Percentiles rank a stretch among this genome's conserved stretches.
Evolutionary conservation across 1,140 invertebrate species (phyloP).

Genomic region (Hylaeus anthracinus): DNA sequence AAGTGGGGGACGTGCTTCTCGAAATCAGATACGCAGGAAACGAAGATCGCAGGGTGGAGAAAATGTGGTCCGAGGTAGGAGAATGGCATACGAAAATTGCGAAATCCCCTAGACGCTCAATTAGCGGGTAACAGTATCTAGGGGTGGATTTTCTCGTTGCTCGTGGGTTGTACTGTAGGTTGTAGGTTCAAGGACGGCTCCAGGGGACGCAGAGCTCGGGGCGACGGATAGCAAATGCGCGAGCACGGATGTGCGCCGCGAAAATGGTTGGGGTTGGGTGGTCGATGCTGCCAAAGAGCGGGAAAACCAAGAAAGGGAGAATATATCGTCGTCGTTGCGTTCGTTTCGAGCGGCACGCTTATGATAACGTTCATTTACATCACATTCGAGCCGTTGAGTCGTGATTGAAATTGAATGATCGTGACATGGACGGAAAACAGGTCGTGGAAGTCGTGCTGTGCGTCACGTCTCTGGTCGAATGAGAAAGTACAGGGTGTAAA

Average conservation of each 20-base stretch:
- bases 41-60: background rate
- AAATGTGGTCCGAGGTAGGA: background rate
- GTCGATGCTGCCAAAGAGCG: conserved; percentile 2
- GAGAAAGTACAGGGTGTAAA: background rate
- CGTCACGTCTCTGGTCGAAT: background rate
- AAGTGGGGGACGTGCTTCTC: background rate
- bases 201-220: conserved; percentile 3
- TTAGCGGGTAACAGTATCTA: conserved; percentile 61
- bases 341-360: conserved; percentile 1
- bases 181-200: background rate
- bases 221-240: conserved; percentile 27
- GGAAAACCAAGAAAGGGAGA: background rate
- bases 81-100: conserved; percentile 49
- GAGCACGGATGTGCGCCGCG: conserved; percentile 18
- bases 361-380: conserved; percentile 26
- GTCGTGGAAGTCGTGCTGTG: background rate
- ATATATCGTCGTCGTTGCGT: conserved; percentile 2
- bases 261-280: background rate
- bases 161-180: background rate
- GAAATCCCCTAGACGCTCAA: conserved; percentile 62
- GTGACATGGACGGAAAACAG: background rate
- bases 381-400: background rate
- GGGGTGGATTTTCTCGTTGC: conserved; percentile 1
- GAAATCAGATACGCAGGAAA: conserved; percentile 4
- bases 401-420: background rate